Conservation (phyloP, 2,797 vertebrate species). For the Hippopotamyrus pictus region DNA sequence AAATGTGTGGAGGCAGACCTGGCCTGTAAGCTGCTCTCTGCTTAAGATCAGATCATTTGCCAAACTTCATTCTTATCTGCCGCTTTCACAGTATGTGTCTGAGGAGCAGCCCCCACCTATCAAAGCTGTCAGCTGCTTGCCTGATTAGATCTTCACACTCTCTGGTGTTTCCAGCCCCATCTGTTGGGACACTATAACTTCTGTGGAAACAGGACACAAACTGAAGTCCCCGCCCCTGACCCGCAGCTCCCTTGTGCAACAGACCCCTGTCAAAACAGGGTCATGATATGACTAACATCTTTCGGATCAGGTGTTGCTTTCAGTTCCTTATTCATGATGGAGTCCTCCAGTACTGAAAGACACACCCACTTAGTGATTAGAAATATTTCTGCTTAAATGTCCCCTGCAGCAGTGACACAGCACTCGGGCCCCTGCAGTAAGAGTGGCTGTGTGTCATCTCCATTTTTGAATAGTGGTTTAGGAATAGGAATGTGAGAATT, state of each 20-base stretch:
- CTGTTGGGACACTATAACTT: neutral
- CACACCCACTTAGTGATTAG: neutral
- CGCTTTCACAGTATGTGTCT: neutral
- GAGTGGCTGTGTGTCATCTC: neutral
- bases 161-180: neutral
- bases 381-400: neutral
- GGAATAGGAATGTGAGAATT: neutral
- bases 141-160: neutral
- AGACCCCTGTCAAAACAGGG: neutral
- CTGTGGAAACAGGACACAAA: neutral
- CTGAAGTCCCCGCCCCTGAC: neutral
- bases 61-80: neutral
- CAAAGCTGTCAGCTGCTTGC: neutral
- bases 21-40: neutral
- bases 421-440: neutral
- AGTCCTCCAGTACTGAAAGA: neutral
- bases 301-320: neutral
- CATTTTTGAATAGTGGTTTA: neutral
- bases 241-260: neutral
- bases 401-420: neutral
- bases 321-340: neutral
- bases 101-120: neutral
- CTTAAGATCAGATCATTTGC: neutral
- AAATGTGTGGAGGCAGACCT: neutral
- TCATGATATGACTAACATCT: neutral